phyloP scores from a whole-genome alignment of 2,113 vertebrate genomes.

The Hydrolagus affinis region DNA sequence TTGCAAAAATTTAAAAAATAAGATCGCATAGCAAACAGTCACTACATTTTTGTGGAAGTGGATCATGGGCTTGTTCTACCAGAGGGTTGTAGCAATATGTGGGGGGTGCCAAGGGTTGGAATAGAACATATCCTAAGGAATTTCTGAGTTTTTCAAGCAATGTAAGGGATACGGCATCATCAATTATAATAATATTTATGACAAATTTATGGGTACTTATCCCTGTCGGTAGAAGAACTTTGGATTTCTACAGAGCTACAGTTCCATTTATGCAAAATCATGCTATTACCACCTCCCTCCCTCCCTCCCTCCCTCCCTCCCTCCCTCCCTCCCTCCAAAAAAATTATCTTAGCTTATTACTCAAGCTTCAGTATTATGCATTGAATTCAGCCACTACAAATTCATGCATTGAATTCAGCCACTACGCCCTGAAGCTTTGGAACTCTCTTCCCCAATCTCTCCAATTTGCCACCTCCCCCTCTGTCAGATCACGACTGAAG shows the following conservation, averaged over 20 bases:
- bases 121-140: not conserved
- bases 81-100: not conserved
- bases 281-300: not conserved
- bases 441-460: no score
- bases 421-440: no score
- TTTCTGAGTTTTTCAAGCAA: conserved; percentile 24
- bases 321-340: not conserved
- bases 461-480: no score
- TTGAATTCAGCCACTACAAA: no score
- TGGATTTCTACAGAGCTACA: no score
- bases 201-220: conserved; percentile 8
- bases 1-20: conserved; percentile 10
- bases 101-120: not conserved
- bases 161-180: conserved; percentile 10
- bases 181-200: not conserved
- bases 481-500: no score
- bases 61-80: not conserved
- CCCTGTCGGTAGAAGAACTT: not conserved
- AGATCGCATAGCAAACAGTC: conserved; percentile 16
- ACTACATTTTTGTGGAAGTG: conserved; percentile 8
- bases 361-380: no score
- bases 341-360: not conserved
- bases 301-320: not conserved
- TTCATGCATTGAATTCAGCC: no score
- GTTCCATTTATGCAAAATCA: no score